These are phyloP conservation scores for Muscicapa striata DNA, from an alignment of 2,797 vertebrate species.

Conservation along the genomic window DNA sequence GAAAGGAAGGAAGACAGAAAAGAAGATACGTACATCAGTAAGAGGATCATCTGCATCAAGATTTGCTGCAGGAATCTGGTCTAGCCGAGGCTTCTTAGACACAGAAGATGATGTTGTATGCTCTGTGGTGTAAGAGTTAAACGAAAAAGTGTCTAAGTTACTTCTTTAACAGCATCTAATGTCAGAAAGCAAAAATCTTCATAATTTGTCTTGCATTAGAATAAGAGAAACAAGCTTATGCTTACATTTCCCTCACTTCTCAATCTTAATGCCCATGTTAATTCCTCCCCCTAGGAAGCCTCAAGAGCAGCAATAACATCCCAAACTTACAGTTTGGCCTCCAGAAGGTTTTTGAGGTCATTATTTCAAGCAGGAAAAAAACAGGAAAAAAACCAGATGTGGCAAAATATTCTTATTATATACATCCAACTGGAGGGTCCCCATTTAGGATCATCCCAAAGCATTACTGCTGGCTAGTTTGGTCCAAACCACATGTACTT, in stretches of 20 bases:
- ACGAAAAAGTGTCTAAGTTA: neutral
- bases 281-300: neutral
- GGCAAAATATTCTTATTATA: neutral
- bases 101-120: conserved; percentile 95
- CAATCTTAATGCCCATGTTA: neutral
- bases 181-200: neutral
- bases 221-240: neutral
- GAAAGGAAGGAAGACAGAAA: neutral
- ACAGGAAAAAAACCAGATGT: neutral
- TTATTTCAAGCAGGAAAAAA: neutral
- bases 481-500: neutral
- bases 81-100: conserved; percentile 94
- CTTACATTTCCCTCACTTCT: neutral
- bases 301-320: neutral
- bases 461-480: neutral
- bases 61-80: conserved; percentile 98
- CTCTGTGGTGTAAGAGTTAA: conserved; percentile 73
- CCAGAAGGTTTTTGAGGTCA: neutral
- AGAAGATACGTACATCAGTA: conserved; percentile 85
- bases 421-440: neutral
- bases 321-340: neutral
- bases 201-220: neutral
- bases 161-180: neutral
- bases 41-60: conserved; percentile 96
- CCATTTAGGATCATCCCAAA: neutral